phyloP scores from a whole-genome alignment of 2,113 vertebrate genomes.

The Albula goreensis region DNA sequence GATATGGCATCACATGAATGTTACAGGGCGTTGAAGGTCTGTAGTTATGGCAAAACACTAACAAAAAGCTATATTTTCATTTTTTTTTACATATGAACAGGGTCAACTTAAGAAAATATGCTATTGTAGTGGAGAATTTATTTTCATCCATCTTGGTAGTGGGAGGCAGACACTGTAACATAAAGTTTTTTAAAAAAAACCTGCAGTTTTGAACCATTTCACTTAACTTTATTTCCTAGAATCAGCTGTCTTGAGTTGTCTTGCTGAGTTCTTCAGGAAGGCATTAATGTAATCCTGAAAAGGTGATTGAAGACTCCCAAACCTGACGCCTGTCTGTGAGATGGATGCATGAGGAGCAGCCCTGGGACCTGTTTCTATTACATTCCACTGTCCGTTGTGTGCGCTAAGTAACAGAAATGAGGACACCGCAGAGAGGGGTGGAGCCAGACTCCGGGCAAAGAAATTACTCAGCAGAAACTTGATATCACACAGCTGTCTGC shows the following conservation, averaged over 20 bases:
- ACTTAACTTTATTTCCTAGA: constrained; percentile 46
- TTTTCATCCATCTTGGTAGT: neutral
- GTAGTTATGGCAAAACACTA: neutral
- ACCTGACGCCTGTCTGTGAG: constrained; percentile 79
- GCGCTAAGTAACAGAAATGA: constrained; percentile 50
- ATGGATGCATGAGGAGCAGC: constrained; percentile 75
- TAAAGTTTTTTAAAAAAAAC: neutral
- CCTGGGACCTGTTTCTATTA: constrained; percentile 76
- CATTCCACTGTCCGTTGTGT: constrained; percentile 81
- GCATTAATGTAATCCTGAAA: constrained; percentile 70
- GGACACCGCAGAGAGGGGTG: neutral
- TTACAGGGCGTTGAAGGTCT: neutral
- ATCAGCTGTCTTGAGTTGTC: constrained; percentile 47
- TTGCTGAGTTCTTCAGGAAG: constrained; percentile 69
- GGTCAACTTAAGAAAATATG: neutral
- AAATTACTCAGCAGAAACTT: constrained; percentile 62
- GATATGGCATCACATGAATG: neutral
- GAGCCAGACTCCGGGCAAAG: constrained; percentile 9
- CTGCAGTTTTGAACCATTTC: constrained; percentile 44
- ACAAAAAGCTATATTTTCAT: neutral
- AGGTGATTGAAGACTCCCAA: constrained; percentile 81
- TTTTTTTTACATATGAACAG: neutral
- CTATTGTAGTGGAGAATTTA: neutral
- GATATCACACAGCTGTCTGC: constrained; percentile 58
- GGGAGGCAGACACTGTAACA: neutral